phyloP scores from a whole-genome alignment of 2,888 invertebrate species.

The Volucella inflata region DNA sequence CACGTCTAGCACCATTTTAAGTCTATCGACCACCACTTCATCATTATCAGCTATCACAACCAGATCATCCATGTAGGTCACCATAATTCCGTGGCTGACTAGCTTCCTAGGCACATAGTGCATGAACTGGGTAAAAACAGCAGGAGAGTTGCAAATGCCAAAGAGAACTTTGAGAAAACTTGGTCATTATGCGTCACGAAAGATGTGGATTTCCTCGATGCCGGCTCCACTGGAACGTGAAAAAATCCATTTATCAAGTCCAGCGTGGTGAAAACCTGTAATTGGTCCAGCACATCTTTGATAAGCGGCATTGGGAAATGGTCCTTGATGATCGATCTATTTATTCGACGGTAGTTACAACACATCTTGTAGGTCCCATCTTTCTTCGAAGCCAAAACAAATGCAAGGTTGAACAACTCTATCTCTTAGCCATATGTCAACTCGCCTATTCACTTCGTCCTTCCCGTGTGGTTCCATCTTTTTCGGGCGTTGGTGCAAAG shows the following conservation, averaged over 20 bases:
- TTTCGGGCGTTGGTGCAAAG: background rate
- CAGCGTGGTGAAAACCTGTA: background rate
- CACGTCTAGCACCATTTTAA: slow-evolving; percentile 42
- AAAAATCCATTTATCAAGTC: slow-evolving; percentile 1
- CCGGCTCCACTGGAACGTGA: background rate
- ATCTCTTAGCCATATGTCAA: background rate
- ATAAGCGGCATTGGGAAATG: background rate
- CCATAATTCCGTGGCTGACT: slow-evolving; percentile 43
- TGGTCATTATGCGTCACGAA: slow-evolving; percentile 77
- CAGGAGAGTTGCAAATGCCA: slow-evolving; percentile 72
- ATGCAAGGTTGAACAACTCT: background rate
- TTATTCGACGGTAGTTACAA: background rate
- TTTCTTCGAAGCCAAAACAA: background rate
- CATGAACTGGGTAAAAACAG: slow-evolving; percentile 63
- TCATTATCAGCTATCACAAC: slow-evolving; percentile 43
- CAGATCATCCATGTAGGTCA: slow-evolving; percentile 73
- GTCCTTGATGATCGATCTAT: background rate
- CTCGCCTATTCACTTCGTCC: background rate
- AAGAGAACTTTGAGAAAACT: slow-evolving; percentile 73
- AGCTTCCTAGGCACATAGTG: slow-evolving; percentile 55
- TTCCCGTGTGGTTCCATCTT: background rate
- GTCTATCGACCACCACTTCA: slow-evolving; percentile 33
- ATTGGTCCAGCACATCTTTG: background rate
- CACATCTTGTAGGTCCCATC: background rate
- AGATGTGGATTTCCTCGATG: slow-evolving; percentile 71